Evolutionary conservation across 2,113 vertebrate species (phyloP), one percentile per base, ranked within the genome.

Genomic region (Myiopsitta monachus): DNA sequence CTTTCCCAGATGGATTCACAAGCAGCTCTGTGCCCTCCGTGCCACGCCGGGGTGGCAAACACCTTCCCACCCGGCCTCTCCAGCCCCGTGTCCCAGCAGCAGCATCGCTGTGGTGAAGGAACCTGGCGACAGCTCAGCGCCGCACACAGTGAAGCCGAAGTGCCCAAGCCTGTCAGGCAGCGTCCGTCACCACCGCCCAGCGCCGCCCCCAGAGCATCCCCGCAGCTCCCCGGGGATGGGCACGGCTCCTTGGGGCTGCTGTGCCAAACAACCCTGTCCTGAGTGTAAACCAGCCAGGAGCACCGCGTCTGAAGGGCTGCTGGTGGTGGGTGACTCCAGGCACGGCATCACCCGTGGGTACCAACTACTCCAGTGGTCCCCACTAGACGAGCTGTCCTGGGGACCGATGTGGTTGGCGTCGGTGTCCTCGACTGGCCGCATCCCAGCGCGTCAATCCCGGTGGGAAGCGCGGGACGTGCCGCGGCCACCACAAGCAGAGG

Each of bases 141-240:
- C 1, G 1, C 61, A 2, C 5, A 1, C 59, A 66, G 73, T 2
- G 1, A 26, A 18, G 72, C 18, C 9, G 30, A 33, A 77, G 69
- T 3, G 22, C 61, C 95, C 31, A 3, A 92, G 88, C 94, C 92
- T 3, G 85, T 49, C 88, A 3, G n/a, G 92, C 88, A 66, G 95
- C 94, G 67, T 66, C 80, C 33, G 70, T 68, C 3, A 10, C 59
- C 90, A 19, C 55, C n/a, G 2, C 87, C 90, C 90, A 36, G 54
- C 22, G 3, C 55, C 22, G 18, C 44, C 55, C 70, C 59, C 7
- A 4, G 31, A 54, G 86, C 91, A 41, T 46, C 78, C 81, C 79
- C 57, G 3, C 14, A 2, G 41, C 54, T 57, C 49, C 68, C 31
- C 0, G 6, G 44, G 68, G 30, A 44, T 0, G 2, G 49, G 55